Evolutionary conservation across 2,888 invertebrate genomes (phyloP), one percentile per base, ranked within the genome.

Genomic region (Volucella inanis): DNA sequence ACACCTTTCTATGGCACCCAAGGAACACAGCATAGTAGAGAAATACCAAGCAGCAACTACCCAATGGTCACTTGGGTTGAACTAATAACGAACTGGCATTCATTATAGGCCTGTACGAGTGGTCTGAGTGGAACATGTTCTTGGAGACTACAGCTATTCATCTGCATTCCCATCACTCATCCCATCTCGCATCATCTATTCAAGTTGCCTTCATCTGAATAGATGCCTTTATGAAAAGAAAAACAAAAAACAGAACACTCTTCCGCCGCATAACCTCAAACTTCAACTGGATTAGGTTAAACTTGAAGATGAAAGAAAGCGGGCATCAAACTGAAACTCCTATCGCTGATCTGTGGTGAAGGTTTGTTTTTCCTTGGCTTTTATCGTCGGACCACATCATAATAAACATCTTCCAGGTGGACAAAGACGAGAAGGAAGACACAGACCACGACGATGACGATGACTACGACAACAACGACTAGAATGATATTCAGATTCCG

Each of bases 1-100:
- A 85, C 85, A 85, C 85, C 81, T 85, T 77, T 81, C 81, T 50
- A 61, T 79, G 41, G 79, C 45, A 57, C 45, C 65, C 50, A 52
- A 18, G 45, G 39, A 54, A 15, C 43, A 65, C 50, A 54, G 61
- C 41, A 50, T 31, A 59, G 12, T 18, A 39, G 45, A 57, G 22
- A 43, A 70, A 54, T 14, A 47, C 8, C 41, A 62, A 54, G 41
- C 18, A 71, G 39, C 52, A 59, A 55, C 68, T 50, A 67, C 71
- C 76, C 76, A 80, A 59, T 85, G 85, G 85, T 85, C 85, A 85
- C 62, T 81, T 76, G 76, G 68, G 76, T 50, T 81, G 81, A 71
- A 85, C 85, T 85, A 85, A 85, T 85, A 81, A 81, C 81, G 62
- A 85, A 85, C 84, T 76, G 65, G 77, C 85, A 85, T 77, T 85